phyloP scores from a whole-genome alignment of 2,113 vertebrate species.

The Scalopus aquaticus region DNA sequence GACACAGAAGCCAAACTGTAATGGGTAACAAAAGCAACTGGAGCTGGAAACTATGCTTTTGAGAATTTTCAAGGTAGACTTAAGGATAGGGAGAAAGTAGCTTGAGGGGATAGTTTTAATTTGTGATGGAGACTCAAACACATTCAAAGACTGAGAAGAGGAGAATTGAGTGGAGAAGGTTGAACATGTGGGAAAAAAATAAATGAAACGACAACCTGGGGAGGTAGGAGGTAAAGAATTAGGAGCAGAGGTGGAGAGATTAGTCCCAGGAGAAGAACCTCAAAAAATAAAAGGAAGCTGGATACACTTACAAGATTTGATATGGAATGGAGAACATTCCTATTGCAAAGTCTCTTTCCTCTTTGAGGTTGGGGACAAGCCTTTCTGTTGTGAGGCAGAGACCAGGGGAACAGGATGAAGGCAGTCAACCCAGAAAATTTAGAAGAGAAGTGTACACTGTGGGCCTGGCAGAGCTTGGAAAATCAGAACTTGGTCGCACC shows the following conservation, averaged over 20 bases:
- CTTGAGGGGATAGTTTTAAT: not conserved
- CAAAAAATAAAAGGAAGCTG: not conserved
- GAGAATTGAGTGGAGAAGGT: not conserved
- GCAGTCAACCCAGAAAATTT: not conserved
- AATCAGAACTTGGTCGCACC: not conserved
- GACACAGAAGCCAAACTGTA: not conserved
- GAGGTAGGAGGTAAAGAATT: not conserved
- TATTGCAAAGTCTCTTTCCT: slow-evolving; percentile 5
- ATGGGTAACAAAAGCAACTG: not conserved
- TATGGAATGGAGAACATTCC: not conserved
- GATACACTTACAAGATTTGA: not conserved
- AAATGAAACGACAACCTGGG: not conserved
- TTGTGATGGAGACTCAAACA: slow-evolving; percentile 6
- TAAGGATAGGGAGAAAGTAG: not conserved
- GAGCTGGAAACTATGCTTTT: not conserved
- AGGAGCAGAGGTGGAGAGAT: not conserved
- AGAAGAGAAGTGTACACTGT: not conserved
- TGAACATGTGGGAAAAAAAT: slow-evolving; percentile 6
- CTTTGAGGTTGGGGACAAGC: not conserved
- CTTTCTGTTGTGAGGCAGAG: not conserved
- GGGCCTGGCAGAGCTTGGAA: not conserved
- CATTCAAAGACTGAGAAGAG: not conserved
- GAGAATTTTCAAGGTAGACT: slow-evolving; percentile 22
- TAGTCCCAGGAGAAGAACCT: not conserved
- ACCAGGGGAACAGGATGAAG: not conserved